phyloP scores from a whole-genome alignment of 2,113 vertebrate genomes.

The Lophura nycthemera region DNA sequence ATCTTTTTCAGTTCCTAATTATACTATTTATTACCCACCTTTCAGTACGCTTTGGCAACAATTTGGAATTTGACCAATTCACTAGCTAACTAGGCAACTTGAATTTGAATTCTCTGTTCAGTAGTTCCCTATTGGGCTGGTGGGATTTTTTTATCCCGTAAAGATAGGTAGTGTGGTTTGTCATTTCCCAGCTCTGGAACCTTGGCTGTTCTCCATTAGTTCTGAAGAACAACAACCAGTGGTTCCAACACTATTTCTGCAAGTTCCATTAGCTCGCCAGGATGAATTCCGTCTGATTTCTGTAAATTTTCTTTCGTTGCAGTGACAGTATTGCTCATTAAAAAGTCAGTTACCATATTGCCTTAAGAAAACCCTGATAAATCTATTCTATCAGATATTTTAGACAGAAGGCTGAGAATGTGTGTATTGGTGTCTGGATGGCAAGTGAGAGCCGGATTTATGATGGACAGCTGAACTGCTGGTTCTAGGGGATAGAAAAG shows the following conservation, averaged over 20 bases:
- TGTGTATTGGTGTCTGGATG: background rate
- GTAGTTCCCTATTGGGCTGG: background rate
- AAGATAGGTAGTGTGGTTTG: background rate
- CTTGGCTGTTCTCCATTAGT: background rate
- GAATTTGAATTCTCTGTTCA: background rate
- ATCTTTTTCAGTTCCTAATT: background rate
- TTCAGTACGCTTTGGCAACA: background rate
- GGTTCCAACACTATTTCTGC: background rate
- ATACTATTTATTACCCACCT: background rate
- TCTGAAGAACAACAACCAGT: background rate
- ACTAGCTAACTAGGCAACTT: background rate
- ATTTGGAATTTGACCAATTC: background rate
- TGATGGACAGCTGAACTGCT: background rate
- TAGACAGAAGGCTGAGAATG: background rate
- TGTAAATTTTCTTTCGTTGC: constrained; percentile 11
- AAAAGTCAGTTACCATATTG: background rate
- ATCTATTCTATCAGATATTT: background rate
- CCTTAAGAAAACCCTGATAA: background rate
- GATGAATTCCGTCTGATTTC: background rate
- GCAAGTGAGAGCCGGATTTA: background rate
- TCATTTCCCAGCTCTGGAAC: background rate
- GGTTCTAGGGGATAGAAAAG: background rate
- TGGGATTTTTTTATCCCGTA: background rate
- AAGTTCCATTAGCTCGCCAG: background rate
- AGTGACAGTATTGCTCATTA: background rate